A percentile compares a stretch with the other conserved stretches of the same genome.
Conservation (phyloP, 2,113 vertebrate genomes). For the Psittacula cyanocephala region DNA sequence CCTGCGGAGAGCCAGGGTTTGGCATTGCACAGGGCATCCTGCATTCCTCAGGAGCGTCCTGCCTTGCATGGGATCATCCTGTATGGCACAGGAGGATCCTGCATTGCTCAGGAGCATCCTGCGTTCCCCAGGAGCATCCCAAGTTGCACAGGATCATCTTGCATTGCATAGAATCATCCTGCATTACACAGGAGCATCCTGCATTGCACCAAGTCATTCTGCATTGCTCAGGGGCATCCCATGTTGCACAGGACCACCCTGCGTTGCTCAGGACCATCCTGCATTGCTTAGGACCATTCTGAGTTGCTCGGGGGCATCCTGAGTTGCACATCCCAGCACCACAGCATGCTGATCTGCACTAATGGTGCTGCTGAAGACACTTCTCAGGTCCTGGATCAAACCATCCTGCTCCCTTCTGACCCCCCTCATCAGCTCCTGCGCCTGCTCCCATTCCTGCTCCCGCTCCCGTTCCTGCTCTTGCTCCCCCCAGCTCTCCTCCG, state of each 20-base stretch:
- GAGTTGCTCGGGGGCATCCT: background rate
- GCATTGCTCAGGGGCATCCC: background rate
- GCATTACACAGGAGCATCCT: background rate
- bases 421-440: background rate
- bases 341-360: background rate
- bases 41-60: background rate
- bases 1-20: background rate
- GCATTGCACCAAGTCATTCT: background rate
- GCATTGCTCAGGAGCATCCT: no score
- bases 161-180: no score
- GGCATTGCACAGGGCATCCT: background rate
- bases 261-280: no score
- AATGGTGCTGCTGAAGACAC: background rate
- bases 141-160: no score
- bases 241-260: no score
- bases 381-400: fast-evolving
- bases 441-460: background rate
- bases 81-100: background rate
- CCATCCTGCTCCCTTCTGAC: background rate
- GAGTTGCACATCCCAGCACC: background rate
- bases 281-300: background rate
- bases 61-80: background rate
- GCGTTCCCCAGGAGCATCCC: background rate
- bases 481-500: background rate
- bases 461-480: background rate